Evolutionary conservation across 2,113 vertebrate genomes (phyloP), one percentile per base, ranked within the genome.

Genomic region (Prunella himalayana): DNA sequence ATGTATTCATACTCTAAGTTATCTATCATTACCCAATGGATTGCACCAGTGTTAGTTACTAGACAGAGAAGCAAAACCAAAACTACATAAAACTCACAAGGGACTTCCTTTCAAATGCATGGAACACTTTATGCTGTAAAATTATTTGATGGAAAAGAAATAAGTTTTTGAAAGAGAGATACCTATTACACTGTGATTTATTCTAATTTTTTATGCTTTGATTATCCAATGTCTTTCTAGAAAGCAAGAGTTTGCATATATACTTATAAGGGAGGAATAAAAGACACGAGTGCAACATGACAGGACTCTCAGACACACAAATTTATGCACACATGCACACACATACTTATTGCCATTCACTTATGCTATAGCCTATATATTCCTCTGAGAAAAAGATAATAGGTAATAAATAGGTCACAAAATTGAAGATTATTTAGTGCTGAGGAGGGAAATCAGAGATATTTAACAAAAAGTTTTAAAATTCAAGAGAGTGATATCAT

Each of bases 401-500:
- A 60, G 22, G 20, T 6, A 78, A 79, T n/a, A 6, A 69, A 60
- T 10, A 69, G 17, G 20, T 39, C 21, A 75, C 9, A 42, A 42
- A 94, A 70, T 12, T 50, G 2, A 60, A 42, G 7, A 45, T 27
- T 70, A 27, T 59, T 53, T 69, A 54, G 4, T 66, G 3, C 6
- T n/a, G 10, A 60, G 21, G 41, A 64, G 21, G 35, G 4, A 54
- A 78, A 82, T 37, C 24, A 59, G 28, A 82, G 27, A 53, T 9
- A 25, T 72, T 59, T 53, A 31, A 12, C 9, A 76, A n/a, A 47
- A 35, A 49, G 17, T 2, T 44, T 54, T 44, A 44, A 85, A 72
- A 71, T 44, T 17, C 2, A 50, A 35, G 35, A 9, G 4, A 30
- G 3, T 25, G 0, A 8, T 23, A 35, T 37, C 2, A 39, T 70